Evolutionary conservation across 2,797 vertebrate species (phyloP).

Genomic region (Merluccius polli): DNA sequence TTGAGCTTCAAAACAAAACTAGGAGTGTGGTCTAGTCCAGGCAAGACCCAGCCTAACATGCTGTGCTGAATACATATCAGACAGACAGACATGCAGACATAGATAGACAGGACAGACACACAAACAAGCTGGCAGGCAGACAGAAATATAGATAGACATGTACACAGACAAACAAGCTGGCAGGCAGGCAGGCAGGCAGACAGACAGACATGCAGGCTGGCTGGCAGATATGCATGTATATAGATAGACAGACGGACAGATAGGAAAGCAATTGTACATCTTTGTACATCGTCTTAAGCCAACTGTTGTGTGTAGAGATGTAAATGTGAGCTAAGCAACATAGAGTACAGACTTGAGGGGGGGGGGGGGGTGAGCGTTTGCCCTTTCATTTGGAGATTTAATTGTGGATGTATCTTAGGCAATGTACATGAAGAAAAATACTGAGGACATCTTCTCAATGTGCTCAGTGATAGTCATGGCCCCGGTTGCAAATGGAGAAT

Average conservation of each 20-base stretch:
- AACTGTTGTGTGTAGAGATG: no score
- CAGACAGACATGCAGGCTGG: not conserved
- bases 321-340: not conserved
- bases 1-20: not conserved
- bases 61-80: not conserved
- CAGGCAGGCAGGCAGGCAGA: not conserved
- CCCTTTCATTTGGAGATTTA: not conserved
- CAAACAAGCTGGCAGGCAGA: not conserved
- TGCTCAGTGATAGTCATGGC: slow-evolving; percentile 36
- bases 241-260: no score
- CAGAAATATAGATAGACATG: no score
- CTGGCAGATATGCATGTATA: no score
- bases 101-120: no score
- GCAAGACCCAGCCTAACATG: not conserved
- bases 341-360: not conserved
- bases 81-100: not conserved
- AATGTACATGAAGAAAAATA: slow-evolving; percentile 29
- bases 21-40: not conserved
- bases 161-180: no score
- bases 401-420: not conserved
- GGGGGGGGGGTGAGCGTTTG: not conserved
- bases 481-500: slow-evolving; percentile 32
- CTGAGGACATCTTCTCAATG: not conserved
- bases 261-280: no score
- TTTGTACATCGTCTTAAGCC: no score